Conservation (phyloP, 2,888 invertebrate genomes). For the Diogma glabrata region DNA sequence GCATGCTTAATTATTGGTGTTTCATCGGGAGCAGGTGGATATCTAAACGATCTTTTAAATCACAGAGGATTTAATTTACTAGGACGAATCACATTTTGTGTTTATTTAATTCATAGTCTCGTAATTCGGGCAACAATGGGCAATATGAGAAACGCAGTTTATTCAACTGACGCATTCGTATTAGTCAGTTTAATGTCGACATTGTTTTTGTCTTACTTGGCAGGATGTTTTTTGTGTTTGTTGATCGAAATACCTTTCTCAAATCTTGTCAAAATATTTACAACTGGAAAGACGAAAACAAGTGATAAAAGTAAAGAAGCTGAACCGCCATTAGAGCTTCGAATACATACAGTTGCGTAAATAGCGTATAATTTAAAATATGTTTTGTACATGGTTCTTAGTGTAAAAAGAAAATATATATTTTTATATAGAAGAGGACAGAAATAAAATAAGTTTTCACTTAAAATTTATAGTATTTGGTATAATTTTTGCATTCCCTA, state of each 20-base stretch:
- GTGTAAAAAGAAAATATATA: too few species aligned
- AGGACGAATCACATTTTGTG: constrained; percentile 12
- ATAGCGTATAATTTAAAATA: too few species aligned
- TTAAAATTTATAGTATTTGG: too few species aligned
- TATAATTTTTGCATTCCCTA: too few species aligned
- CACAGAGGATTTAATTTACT: neutral
- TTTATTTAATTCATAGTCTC: constrained; percentile 12
- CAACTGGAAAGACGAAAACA: neutral
- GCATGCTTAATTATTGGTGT: constrained; percentile 15
- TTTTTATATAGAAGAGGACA: too few species aligned
- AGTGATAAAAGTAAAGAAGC: neutral
- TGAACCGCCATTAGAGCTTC: too few species aligned
- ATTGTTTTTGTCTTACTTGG: constrained; percentile 7
- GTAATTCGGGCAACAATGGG: constrained; percentile 8
- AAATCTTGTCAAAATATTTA: neutral
- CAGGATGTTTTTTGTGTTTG: constrained; percentile 7
- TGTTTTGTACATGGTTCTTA: too few species aligned
- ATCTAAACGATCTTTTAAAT: neutral
- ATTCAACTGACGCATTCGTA: neutral
- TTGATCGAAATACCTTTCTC: constrained; percentile 8
- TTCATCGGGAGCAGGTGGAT: constrained; percentile 9
- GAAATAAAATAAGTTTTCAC: too few species aligned
- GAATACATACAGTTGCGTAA: too few species aligned
- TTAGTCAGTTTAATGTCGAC: neutral
- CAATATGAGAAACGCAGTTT: constrained; percentile 9